A percentile compares a stretch with the other conserved stretches of the same genome.
Conservation (phyloP, 2,797 vertebrate species). For the Anabas testudineus region DNA sequence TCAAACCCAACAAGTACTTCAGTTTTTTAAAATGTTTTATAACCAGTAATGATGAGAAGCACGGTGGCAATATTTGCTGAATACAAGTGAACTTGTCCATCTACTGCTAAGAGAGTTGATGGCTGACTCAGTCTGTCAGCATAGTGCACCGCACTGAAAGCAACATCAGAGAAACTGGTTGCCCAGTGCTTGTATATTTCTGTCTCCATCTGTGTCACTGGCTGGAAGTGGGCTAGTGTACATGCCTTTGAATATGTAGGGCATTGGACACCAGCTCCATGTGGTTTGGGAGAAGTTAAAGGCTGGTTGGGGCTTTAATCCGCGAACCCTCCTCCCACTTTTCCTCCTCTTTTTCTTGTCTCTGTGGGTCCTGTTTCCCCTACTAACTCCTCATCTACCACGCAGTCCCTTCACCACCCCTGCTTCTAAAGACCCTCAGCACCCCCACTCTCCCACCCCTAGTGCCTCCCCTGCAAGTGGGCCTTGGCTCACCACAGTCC, state of each 20-base stretch:
- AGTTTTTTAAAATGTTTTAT: conserved; percentile 43
- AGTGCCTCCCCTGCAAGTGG: conserved; percentile 56
- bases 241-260: conserved; percentile 78
- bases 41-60: conserved; percentile 63
- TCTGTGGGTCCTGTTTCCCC: conserved; percentile 64
- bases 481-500: conserved; percentile 56
- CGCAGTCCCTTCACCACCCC: conserved; percentile 59
- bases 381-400: conserved; percentile 57
- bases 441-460: background rate
- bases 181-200: conserved; percentile 79
- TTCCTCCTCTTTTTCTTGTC: conserved; percentile 72
- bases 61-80: conserved; percentile 62
- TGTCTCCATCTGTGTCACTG: conserved; percentile 80
- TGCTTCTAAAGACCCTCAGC: conserved; percentile 51
- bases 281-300: conserved; percentile 83
- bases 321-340: conserved; percentile 74
- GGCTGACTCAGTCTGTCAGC: conserved; percentile 77
- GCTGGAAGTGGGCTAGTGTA: conserved; percentile 73
- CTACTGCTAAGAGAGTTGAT: conserved; percentile 61
- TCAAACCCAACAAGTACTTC: conserved; percentile 22
- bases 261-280: conserved; percentile 80
- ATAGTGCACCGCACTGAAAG: conserved; percentile 73
- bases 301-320: conserved; percentile 79
- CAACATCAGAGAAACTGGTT: conserved; percentile 75
- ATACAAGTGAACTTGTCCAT: conserved; percentile 68